Percentiles rank a stretch among this genome's conserved stretches.
Evolutionary conservation across 2,113 vertebrate species (phyloP).

Genomic region (Ifrita kowaldi): DNA sequence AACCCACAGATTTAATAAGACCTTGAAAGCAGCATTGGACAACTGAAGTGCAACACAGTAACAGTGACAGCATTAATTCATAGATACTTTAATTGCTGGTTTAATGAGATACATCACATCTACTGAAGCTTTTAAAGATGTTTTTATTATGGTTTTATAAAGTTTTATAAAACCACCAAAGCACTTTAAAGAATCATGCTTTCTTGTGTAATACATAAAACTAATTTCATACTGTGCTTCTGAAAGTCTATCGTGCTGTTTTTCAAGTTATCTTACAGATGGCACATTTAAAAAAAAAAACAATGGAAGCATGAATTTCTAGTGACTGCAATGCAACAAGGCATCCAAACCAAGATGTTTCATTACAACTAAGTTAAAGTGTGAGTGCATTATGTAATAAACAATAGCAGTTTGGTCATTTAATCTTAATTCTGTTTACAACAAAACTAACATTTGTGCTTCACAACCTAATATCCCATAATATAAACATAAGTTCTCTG

Average conservation of each 20-base stretch:
- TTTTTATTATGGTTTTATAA: constrained; percentile 71
- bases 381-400: constrained; percentile 61
- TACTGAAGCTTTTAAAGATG: constrained; percentile 27
- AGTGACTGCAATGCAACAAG: constrained; percentile 35
- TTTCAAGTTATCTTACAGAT: constrained; percentile 59
- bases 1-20: background rate
- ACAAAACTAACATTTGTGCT: constrained; percentile 47
- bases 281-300: constrained; percentile 5
- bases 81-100: constrained; percentile 57
- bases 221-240: constrained; percentile 54
- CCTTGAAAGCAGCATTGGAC: background rate
- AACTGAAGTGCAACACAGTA: background rate
- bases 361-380: constrained; percentile 51
- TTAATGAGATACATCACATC: constrained; percentile 60
- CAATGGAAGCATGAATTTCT: constrained; percentile 24
- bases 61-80: constrained; percentile 16
- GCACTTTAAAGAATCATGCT: constrained; percentile 67
- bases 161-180: constrained; percentile 71
- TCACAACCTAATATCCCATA: background rate
- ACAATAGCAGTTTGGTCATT: constrained; percentile 65
- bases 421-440: constrained; percentile 52
- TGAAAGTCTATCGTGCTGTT: constrained; percentile 50
- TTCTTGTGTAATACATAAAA: constrained; percentile 58
- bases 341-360: constrained; percentile 26
- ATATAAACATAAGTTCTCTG: constrained; percentile 19